A percentile compares a stretch with the other conserved stretches of the same genome.
Conservation (phyloP, 2,888 invertebrate species). For the Eilema sororculum region DNA sequence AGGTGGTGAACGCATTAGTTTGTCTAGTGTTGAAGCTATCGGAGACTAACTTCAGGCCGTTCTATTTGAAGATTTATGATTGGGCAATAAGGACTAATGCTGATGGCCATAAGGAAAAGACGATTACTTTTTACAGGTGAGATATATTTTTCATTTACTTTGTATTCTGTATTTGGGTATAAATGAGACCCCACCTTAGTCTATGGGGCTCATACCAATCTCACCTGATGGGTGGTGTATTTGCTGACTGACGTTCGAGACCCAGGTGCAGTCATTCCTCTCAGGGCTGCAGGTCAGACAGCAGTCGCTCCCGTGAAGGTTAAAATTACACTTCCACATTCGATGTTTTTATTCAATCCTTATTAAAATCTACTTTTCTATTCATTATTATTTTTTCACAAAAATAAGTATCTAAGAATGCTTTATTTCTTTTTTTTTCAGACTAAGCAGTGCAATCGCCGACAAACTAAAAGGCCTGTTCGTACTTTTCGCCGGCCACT, state of each 20-base stretch:
- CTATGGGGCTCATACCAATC: too few relatives aligned
- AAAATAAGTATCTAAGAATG: neutral
- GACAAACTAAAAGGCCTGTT: constrained; percentile 95
- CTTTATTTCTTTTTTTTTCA: constrained; percentile 68
- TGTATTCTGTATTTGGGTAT: neutral
- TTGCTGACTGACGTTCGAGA: too few relatives aligned
- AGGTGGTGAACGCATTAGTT: constrained; percentile 92
- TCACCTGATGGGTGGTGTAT: too few relatives aligned
- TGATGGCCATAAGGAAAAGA: constrained; percentile 88
- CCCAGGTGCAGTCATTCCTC: too few relatives aligned
- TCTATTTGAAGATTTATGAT: constrained; percentile 94
- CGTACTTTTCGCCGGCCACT: constrained; percentile 95
- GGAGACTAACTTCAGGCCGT: constrained; percentile 95
- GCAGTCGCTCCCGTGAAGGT: too few relatives aligned
- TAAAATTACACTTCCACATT: too few relatives aligned
- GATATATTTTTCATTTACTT: constrained; percentile 17
- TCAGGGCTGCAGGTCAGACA: too few relatives aligned
- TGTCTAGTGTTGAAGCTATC: constrained; percentile 94
- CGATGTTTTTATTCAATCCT: too few relatives aligned
- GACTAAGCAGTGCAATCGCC: constrained; percentile 92
- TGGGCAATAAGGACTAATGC: constrained; percentile 92
- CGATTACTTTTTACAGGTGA: constrained; percentile 94
- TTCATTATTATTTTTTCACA: neutral
- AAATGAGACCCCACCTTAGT: too few relatives aligned
- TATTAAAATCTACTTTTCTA: too few relatives aligned